Conservation (phyloP, 2,888 invertebrate species). For the Tetanocera ferruginea region DNA sequence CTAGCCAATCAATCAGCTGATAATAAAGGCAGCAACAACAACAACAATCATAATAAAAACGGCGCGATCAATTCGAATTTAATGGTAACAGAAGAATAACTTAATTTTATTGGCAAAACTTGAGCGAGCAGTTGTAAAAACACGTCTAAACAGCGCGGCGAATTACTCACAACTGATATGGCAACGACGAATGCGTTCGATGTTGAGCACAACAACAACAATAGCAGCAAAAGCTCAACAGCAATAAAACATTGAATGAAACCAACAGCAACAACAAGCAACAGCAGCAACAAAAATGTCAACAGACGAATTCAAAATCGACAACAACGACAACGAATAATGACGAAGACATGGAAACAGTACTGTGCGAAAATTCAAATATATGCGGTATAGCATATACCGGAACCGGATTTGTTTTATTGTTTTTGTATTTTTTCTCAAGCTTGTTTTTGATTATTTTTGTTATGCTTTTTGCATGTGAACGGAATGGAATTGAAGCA, state of each 20-base stretch:
- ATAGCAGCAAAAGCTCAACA: constrained; percentile 21
- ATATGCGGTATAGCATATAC: constrained; percentile 38
- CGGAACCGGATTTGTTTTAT: constrained; percentile 50
- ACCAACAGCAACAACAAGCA: constrained; percentile 10
- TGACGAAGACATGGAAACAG: constrained; percentile 7
- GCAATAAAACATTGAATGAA: background rate
- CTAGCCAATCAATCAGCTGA: constrained; percentile 30
- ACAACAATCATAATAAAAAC: constrained; percentile 13
- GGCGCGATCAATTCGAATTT: constrained; percentile 18
- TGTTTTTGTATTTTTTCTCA: constrained; percentile 15
- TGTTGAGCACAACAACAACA: constrained; percentile 36
- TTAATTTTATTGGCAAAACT: background rate
- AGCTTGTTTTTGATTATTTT: background rate
- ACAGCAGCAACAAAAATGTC: constrained; percentile 39
- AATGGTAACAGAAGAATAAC: background rate
- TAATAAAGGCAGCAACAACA: constrained; percentile 19
- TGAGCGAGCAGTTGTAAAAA: constrained; percentile 24
- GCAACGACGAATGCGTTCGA: constrained; percentile 36
- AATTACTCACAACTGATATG: constrained; percentile 63
- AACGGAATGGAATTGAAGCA: constrained; percentile 11
- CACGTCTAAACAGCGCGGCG: constrained; percentile 63
- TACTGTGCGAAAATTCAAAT: constrained; percentile 3
- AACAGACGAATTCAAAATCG: constrained; percentile 39
- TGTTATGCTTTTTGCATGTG: background rate
- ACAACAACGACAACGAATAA: constrained; percentile 42